phyloP scores from a whole-genome alignment of 1,140 invertebrate genomes.

The Drosophila nigrodunni region DNA sequence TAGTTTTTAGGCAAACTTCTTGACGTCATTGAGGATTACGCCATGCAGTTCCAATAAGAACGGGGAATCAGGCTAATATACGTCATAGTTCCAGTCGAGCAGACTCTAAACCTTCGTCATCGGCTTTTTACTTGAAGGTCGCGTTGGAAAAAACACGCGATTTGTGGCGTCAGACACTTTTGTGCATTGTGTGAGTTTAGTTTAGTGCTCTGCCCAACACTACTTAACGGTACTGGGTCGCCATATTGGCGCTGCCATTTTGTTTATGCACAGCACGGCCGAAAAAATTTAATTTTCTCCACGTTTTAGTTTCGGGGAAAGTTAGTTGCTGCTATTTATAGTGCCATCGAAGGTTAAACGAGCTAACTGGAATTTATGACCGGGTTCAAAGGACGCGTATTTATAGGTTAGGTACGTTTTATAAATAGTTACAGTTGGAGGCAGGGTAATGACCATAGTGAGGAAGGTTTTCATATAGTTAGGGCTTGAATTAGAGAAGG shows the following conservation, averaged over 20 bases:
- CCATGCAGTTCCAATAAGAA: constrained; percentile 47
- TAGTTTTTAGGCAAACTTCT: constrained; percentile 15
- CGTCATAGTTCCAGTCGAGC: constrained; percentile 31
- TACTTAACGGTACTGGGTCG: constrained; percentile 49
- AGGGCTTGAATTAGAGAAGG: too few species aligned
- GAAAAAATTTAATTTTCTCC: constrained; percentile 50
- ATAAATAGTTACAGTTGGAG: not conserved
- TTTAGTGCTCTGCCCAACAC: constrained; percentile 40
- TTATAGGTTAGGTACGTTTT: not conserved
- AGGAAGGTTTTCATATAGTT: too few species aligned
- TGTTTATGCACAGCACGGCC: constrained; percentile 33
- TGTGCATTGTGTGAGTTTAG: constrained; percentile 46
- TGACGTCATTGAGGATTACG: constrained; percentile 59
- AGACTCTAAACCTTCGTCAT: not conserved
- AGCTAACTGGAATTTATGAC: constrained; percentile 1
- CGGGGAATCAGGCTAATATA: not conserved
- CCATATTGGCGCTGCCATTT: constrained; percentile 36
- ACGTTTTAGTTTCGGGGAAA: constrained; percentile 19
- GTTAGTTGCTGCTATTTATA: constrained; percentile 60
- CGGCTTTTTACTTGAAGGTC: constrained; percentile 32
- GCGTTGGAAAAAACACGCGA: constrained; percentile 21
- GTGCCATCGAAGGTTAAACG: not conserved
- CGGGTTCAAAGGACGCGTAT: constrained; percentile 2
- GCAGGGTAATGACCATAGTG: too few species aligned
- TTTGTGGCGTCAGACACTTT: constrained; percentile 45